Evolutionary conservation across 2,113 vertebrate species (phyloP).

Genomic region (Siniperca chuatsi): DNA sequence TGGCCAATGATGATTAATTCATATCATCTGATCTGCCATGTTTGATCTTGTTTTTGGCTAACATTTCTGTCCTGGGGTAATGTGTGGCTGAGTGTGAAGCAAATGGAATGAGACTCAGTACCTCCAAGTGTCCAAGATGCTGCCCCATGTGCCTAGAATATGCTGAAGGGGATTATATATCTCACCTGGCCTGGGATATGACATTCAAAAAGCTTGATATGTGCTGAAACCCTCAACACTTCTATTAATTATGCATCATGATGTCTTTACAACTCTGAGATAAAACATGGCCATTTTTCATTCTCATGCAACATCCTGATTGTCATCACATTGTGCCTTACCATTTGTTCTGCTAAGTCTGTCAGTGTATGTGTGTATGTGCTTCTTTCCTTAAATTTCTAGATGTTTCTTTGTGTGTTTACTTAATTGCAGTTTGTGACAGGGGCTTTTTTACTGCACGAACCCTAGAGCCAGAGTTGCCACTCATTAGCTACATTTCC

Average conservation of each 20-base stretch:
- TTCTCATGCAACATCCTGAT: neutral
- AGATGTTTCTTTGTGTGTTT: constrained; percentile 31
- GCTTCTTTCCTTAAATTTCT: no score
- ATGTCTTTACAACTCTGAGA: neutral
- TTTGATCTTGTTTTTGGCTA: constrained; percentile 36
- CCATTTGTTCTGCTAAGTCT: neutral
- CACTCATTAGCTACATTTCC: constrained; percentile 60
- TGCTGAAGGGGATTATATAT: neutral
- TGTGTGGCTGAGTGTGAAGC: constrained; percentile 11
- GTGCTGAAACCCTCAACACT: neutral
- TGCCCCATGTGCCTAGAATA: neutral
- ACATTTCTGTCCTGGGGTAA: neutral
- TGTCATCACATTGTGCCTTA: neutral
- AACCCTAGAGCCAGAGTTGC: constrained; percentile 49
- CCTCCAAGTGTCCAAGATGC: neutral
- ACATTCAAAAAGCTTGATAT: neutral
- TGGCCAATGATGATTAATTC: neutral
- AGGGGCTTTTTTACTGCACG: neutral
- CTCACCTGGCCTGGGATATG: neutral
- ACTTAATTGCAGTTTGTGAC: constrained; percentile 44
- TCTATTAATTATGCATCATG: neutral
- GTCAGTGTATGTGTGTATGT: no score
- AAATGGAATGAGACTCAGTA: neutral
- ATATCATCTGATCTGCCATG: constrained; percentile 10
- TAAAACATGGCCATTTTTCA: neutral